Base-by-base conservation (phyloP, 2,113 vertebrate species). In the Pluvianellus socialis region DNA sequence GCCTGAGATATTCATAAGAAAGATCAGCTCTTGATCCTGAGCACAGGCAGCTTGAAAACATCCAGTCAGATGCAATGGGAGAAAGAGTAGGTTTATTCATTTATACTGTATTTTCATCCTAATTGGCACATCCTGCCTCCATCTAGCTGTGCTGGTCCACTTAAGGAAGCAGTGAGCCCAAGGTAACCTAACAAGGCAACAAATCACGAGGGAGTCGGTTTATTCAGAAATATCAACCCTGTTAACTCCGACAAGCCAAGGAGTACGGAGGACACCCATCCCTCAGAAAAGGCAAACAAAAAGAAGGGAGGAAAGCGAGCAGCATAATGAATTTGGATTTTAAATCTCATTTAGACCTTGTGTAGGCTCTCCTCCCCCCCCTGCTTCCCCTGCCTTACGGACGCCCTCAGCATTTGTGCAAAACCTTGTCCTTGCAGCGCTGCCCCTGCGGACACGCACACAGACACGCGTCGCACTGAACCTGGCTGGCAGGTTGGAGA, bases 41-140 rank as follows among this genome's bases (percentile, higher is more conserved):
- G 86, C 50, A 73, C 33, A n/a, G 52, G 47, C 65, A 85, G 74
- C 84, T 88, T 95, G 93, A 92, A 98, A 96, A 88, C 47, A 79
- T 53, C 84, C 58, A 77, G 35, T 33, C 50, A 65, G 50, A 71
- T 76, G 56, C 55, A 63, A 61, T 3, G 21, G 52, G 40, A 93
- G 32, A 85, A 94, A 44, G 19, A 83, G 52, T 63, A 70, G 73
- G 44, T 86, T 94, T 74, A 52, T 97, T 97, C 96, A 89, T 96
- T 96, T 90, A 94, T 59, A 75, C 32, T 49, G 23, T 24, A 38
- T 97, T 96, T 96, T 82, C 89, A 91, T 84, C 70, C 88, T 92
- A 94, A 96, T 94, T 94, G 95, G 95, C 86, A 93, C 86, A 86
- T 91, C 76, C 90, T 90, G 66, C 81, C 94, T 97, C 92, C 83